Conservation (phyloP, 2,888 invertebrate species). For the Allygus modestus region DNA sequence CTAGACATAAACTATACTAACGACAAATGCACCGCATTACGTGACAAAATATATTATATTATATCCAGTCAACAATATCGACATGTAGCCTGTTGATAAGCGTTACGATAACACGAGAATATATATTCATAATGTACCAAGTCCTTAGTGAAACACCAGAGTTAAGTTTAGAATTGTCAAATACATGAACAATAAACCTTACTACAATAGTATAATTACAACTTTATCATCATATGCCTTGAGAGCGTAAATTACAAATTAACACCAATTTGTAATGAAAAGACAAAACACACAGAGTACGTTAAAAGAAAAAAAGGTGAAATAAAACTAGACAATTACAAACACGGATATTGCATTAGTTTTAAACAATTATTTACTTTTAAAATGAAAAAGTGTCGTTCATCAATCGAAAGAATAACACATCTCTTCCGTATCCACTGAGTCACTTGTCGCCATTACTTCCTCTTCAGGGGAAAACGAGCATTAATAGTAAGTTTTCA, state of each 20-base stretch:
- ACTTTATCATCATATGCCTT: neutral
- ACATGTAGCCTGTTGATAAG: conserved; percentile 63
- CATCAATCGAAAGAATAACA: no score
- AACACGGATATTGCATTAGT: no score
- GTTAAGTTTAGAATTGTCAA: conserved; percentile 21
- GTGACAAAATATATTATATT: conserved; percentile 63
- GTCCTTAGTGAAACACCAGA: conserved; percentile 1
- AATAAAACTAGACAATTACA: no score
- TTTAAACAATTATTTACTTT: no score
- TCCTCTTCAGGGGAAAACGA: no score
- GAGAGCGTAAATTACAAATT: neutral
- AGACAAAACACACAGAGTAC: no score
- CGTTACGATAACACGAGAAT: conserved; percentile 40
- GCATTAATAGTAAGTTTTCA: no score
- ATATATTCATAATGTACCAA: conserved; percentile 18
- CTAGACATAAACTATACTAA: conserved; percentile 50
- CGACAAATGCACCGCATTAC: conserved; percentile 10
- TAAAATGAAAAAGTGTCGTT: no score
- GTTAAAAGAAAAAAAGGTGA: no score
- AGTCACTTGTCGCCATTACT: no score
- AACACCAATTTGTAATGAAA: neutral
- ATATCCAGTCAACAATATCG: conserved; percentile 62
- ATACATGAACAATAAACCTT: neutral
- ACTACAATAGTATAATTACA: conserved; percentile 1
- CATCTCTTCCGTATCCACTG: no score